phyloP scores from a whole-genome alignment of 2,113 vertebrate species.

The Nibea coibor region DNA sequence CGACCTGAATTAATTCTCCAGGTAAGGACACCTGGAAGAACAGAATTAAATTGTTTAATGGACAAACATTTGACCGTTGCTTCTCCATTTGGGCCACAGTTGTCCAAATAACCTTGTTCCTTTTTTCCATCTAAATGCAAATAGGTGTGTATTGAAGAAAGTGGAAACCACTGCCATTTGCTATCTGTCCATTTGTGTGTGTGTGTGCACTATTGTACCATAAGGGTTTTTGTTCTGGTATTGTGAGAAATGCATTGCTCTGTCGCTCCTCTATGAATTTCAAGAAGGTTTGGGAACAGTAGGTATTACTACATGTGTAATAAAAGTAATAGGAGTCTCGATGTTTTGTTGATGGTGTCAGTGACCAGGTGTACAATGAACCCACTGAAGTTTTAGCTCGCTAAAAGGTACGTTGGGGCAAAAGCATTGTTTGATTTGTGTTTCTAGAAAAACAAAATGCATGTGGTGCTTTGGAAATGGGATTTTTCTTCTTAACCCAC shows the following conservation, averaged over 20 bases:
- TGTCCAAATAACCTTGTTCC: constrained; percentile 60
- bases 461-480: neutral
- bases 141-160: constrained; percentile 61
- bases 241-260: constrained; percentile 47
- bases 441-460: neutral
- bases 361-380: constrained; percentile 2
- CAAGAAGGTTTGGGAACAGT: constrained; percentile 48
- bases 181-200: constrained; percentile 44
- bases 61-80: constrained; percentile 49
- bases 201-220: constrained; percentile 40
- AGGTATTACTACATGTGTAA: constrained; percentile 44
- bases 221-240: constrained; percentile 51
- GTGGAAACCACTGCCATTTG: constrained; percentile 48
- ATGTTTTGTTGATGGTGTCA: constrained; percentile 32
- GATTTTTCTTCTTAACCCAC: neutral
- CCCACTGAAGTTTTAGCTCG: neutral
- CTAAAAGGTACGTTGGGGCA: too few species aligned
- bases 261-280: constrained; percentile 49
- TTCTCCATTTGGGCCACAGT: constrained; percentile 38
- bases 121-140: constrained; percentile 85
- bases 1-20: constrained; percentile 21
- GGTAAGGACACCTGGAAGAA: constrained; percentile 10
- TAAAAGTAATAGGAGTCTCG: constrained; percentile 19
- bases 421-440: neutral
- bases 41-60: constrained; percentile 34